Percentiles rank a stretch among this genome's conserved stretches.
Conservation (phyloP, 2,113 vertebrate species). For the Lota lota region DNA sequence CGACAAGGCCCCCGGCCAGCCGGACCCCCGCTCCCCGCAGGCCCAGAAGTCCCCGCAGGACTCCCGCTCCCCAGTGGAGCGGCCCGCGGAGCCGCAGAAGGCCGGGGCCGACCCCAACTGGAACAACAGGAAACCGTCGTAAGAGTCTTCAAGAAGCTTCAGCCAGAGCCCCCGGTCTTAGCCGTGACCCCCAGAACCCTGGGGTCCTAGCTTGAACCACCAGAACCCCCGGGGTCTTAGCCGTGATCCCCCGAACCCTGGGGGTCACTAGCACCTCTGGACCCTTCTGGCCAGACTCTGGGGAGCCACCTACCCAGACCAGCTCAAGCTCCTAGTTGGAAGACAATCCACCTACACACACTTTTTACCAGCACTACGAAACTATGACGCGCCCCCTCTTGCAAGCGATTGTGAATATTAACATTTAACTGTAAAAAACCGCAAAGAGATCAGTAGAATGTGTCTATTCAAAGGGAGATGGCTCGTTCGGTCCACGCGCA, state of each 20-base stretch:
- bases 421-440: slow-evolving; percentile 6
- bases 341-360: slow-evolving; percentile 37
- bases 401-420: slow-evolving; percentile 30
- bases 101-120: slow-evolving; percentile 85
- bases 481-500: slow-evolving; percentile 37
- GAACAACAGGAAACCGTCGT: slow-evolving; percentile 87
- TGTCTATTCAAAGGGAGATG: slow-evolving; percentile 17
- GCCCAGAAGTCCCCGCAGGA: slow-evolving; percentile 92
- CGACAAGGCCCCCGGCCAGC: slow-evolving; percentile 81
- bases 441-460: neutral
- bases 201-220: no score
- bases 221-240: no score
- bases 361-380: slow-evolving; percentile 52
- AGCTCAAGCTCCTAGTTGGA: slow-evolving; percentile 52
- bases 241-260: no score
- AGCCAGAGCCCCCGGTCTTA: slow-evolving; percentile 16
- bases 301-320: neutral
- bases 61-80: slow-evolving; percentile 86
- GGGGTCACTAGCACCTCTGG: slow-evolving; percentile 27
- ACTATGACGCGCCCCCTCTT: neutral
- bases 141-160: slow-evolving; percentile 12
- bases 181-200: no score
- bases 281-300: slow-evolving; percentile 26
- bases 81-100: slow-evolving; percentile 82
- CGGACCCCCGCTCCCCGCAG: slow-evolving; percentile 90